Evolutionary conservation across 2,797 vertebrate species (phyloP).

Genomic region (Scarus forsteni): DNA sequence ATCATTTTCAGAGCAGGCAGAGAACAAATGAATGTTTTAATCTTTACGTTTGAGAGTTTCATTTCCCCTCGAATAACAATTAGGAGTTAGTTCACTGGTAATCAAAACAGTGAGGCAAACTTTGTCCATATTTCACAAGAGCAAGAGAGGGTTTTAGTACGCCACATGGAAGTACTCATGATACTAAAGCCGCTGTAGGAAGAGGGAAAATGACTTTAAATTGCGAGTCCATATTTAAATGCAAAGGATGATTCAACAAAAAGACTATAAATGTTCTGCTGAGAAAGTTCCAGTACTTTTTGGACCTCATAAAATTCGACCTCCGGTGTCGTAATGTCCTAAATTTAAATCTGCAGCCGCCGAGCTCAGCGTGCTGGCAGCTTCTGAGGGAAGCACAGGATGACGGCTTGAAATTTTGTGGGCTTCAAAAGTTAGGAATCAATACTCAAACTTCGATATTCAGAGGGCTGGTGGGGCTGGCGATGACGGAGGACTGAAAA

Average conservation of each 20-base stretch:
- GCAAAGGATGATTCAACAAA: background rate
- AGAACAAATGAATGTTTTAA: no score
- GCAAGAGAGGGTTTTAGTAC: no score
- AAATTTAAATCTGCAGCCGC: constrained; percentile 2
- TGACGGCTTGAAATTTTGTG: constrained; percentile 7
- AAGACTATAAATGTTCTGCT: no score
- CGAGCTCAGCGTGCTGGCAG: constrained; percentile 5
- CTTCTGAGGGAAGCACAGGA: constrained; percentile 17
- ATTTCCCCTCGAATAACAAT: no score
- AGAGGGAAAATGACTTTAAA: no score
- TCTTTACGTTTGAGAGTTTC: background rate
- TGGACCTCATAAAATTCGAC: background rate
- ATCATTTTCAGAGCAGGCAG: no score
- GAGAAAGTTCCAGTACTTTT: background rate
- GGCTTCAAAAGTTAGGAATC: constrained; percentile 36
- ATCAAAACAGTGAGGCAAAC: no score
- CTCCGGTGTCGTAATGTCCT: background rate
- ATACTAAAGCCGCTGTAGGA: no score
- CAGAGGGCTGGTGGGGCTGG: constrained; percentile 10
- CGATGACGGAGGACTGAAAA: constrained; percentile 16
- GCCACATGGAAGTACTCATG: no score
- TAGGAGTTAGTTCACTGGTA: no score
- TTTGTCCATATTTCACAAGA: no score
- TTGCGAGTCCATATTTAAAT: background rate
- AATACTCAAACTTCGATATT: constrained; percentile 22